These are phyloP conservation scores for Nipponacmea schrenckii DNA, from an alignment of 2,888 invertebrate species.

Conservation along the genomic window DNA sequence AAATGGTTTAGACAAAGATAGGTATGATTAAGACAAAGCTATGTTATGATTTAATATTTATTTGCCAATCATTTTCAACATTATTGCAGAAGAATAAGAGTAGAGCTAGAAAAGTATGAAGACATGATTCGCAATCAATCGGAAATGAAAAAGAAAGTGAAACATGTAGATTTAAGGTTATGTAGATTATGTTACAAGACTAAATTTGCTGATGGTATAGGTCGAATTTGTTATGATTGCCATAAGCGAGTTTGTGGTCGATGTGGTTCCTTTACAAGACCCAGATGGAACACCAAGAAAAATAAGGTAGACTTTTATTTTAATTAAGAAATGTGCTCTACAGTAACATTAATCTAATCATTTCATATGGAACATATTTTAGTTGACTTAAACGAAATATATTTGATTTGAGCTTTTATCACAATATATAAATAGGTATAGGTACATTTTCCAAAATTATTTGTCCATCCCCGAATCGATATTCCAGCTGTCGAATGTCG, in stretches of 20 bases:
- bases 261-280: constrained; percentile 55
- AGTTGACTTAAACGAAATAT: too few species aligned
- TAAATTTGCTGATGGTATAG: constrained; percentile 61
- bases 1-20: too few species aligned
- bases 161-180: constrained; percentile 53
- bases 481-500: too few species aligned
- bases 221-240: constrained; percentile 58
- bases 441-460: too few species aligned
- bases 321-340: background rate
- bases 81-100: constrained; percentile 42
- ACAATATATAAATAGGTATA: too few species aligned
- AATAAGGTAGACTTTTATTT: constrained; percentile 40
- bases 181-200: constrained; percentile 63
- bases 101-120: constrained; percentile 43
- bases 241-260: constrained; percentile 59
- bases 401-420: too few species aligned
- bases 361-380: background rate
- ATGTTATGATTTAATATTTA: too few species aligned
- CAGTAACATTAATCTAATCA: background rate
- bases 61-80: background rate
- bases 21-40: too few species aligned
- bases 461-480: too few species aligned
- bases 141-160: constrained; percentile 37
- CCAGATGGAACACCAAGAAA: constrained; percentile 43
- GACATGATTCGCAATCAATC: constrained; percentile 43